These are phyloP conservation scores for Montipora sp. DNA, from an alignment of 64 coral and sea anemone species.

Conservation along the genomic window DNA sequence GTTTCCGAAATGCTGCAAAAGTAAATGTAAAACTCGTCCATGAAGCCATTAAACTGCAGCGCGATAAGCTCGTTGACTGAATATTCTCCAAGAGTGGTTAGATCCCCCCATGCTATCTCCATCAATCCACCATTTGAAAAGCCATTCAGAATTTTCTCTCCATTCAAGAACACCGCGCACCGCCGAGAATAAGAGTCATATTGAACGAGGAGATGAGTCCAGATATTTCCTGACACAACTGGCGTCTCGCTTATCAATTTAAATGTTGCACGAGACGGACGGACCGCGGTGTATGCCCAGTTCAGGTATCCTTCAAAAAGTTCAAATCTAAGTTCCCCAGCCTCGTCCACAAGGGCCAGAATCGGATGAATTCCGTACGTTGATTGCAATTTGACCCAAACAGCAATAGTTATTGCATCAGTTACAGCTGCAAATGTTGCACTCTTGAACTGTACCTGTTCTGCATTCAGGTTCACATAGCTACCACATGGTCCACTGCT, in stretches of 20 bases:
- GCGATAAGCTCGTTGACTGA: neutral
- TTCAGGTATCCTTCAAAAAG: slow-evolving; percentile 1
- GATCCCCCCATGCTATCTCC: slow-evolving; percentile 11
- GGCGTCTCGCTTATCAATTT: neutral
- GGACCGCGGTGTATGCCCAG: neutral
- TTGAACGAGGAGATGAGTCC: slow-evolving; percentile 30
- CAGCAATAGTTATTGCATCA: slow-evolving; percentile 25
- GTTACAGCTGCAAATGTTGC: neutral
- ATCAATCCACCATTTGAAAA: neutral
- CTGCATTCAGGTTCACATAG: neutral
- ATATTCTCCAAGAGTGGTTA: slow-evolving; percentile 9
- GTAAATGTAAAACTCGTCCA: slow-evolving; percentile 52
- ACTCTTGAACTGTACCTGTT: slow-evolving; percentile 3
- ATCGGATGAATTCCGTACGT: slow-evolving; percentile 10
- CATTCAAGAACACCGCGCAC: slow-evolving; percentile 12
- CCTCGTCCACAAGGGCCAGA: neutral
- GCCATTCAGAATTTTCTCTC: slow-evolving; percentile 7
- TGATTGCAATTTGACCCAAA: slow-evolving; percentile 31
- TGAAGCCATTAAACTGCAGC: neutral
- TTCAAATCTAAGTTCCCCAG: slow-evolving; percentile 18
- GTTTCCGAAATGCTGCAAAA: slow-evolving; percentile 12
- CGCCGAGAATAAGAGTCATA: neutral
- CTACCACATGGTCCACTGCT: neutral
- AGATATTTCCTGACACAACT: neutral
- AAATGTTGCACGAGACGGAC: slow-evolving; percentile 1